Percentiles rank a stretch among this genome's conserved stretches.
Evolutionary conservation across 2,113 vertebrate genomes (phyloP).

Genomic region (Gnathonemus echidnorhynchus): DNA sequence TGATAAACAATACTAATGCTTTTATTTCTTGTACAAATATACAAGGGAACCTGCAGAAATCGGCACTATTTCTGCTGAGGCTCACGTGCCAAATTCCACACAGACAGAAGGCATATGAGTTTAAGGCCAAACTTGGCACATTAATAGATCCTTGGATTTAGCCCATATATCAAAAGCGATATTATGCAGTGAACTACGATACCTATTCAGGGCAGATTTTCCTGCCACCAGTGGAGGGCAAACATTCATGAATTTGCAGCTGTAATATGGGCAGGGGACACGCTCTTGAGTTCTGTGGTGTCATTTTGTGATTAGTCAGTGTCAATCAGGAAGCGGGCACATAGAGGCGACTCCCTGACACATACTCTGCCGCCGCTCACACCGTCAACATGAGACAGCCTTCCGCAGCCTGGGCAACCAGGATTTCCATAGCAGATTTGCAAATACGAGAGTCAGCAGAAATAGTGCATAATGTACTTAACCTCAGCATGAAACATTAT

Average conservation of each 20-base stretch:
- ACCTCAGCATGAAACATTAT: not conserved
- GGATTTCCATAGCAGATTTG: not conserved
- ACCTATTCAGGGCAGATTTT: not conserved
- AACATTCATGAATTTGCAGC: not conserved
- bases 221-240: not conserved
- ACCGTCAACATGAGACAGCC: not conserved
- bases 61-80: not conserved
- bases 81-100: not conserved
- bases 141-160: not conserved
- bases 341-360: not conserved
- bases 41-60: not conserved
- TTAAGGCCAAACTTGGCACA: not conserved
- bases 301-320: conserved; percentile 2
- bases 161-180: not conserved
- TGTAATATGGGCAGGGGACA: not conserved
- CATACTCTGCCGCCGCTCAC: not conserved
- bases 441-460: not conserved
- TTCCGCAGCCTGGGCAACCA: not conserved
- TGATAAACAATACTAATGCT: not conserved
- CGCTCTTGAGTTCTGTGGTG: not conserved
- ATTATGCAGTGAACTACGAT: not conserved
- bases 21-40: not conserved
- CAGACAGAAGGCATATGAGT: not conserved
- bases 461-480: not conserved
- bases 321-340: not conserved